Conservation (phyloP, 2,113 vertebrate species). For the Halcyon senegalensis region DNA sequence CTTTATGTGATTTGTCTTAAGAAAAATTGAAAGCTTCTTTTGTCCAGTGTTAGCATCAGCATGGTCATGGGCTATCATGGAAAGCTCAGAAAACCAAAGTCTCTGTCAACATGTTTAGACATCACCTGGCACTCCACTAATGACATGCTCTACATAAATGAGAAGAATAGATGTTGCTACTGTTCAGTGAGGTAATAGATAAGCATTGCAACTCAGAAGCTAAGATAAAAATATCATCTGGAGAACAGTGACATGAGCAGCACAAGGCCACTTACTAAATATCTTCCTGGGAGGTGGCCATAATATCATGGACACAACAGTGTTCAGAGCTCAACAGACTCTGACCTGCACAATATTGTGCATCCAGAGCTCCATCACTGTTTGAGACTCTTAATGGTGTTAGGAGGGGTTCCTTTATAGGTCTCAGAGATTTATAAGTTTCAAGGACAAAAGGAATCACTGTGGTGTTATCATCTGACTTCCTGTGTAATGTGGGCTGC, state of each 20-base stretch:
- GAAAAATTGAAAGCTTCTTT: slow-evolving; percentile 10
- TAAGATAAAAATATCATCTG: background rate
- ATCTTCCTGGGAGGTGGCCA: background rate
- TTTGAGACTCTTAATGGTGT: background rate
- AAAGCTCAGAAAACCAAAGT: background rate
- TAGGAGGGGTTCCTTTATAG: background rate
- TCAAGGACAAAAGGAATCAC: background rate
- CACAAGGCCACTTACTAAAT: background rate
- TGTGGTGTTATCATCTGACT: background rate
- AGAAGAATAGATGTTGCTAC: background rate
- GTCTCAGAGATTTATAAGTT: background rate
- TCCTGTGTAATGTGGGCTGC: background rate
- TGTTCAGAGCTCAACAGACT: background rate
- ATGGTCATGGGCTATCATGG: accelerated
- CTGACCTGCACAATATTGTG: background rate
- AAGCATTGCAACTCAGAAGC: background rate
- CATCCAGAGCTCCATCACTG: background rate
- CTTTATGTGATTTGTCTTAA: background rate
- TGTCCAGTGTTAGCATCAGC: background rate
- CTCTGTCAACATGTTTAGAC: background rate
- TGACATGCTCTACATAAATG: background rate
- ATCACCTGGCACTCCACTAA: background rate
- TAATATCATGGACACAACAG: background rate
- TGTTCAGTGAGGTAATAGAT: background rate
- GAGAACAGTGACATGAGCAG: background rate